Evolutionary conservation across 2,113 vertebrate species (phyloP).

Genomic region (Istiophorus platypterus): DNA sequence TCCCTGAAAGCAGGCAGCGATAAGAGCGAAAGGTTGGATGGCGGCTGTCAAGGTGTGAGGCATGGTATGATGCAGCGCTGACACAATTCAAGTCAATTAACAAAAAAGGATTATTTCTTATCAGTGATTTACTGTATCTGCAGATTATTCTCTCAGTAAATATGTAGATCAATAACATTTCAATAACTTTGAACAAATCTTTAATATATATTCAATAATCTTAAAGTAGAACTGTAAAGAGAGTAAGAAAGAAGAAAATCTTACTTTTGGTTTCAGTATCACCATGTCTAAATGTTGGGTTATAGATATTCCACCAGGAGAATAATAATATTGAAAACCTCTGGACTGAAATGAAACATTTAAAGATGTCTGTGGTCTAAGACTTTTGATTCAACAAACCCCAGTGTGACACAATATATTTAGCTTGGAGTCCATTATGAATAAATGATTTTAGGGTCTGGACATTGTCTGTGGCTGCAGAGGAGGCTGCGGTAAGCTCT

Average conservation of each 20-base stretch:
- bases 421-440: slow-evolving; percentile 10
- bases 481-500: slow-evolving; percentile 2
- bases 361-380: slow-evolving; percentile 3
- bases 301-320: neutral
- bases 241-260: neutral
- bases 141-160: neutral
- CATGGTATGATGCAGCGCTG: neutral
- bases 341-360: neutral
- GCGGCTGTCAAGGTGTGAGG: neutral
- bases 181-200: neutral
- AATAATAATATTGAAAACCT: neutral
- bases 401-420: slow-evolving; percentile 1
- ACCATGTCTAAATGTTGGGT: neutral
- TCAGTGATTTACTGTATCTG: neutral
- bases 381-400: neutral
- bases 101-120: neutral
- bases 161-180: no score
- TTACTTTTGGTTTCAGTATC: neutral
- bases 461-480: slow-evolving; percentile 21
- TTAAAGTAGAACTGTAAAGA: neutral
- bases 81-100: neutral
- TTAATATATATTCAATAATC: neutral
- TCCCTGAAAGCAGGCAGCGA: neutral
- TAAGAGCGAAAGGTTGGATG: neutral
- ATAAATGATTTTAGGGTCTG: slow-evolving; percentile 22